Base-by-base conservation (phyloP, 2,888 invertebrate species). In the Muscina levida region DNA sequence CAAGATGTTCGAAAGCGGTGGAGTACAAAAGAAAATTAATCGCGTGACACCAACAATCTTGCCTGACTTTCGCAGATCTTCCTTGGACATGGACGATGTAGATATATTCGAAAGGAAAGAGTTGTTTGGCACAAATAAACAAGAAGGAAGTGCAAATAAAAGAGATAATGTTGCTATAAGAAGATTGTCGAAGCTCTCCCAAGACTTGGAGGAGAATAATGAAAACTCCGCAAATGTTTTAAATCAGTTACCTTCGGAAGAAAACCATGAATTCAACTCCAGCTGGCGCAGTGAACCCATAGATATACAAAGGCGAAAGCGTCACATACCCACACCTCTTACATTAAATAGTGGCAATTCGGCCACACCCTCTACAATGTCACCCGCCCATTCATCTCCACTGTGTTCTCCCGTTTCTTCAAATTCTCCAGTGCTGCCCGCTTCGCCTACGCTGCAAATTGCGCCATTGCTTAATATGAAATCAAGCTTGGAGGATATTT, bases 401-500 rank as follows among this genome's bases (percentile, higher is more conserved):
- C 13, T 72, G 31, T 83, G 82, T 0, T 78, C 84, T 0, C 85
- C 87, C 10, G 44, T 68, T 22, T 77, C 87, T 2, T 85, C 85
- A 65, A 86, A 85, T 22, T 87, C 87, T 0, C 86, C 87, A 1
- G 83, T 83, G 39, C 48, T 82, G 0, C 74, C 81, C 0, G 51
- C 74, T 8, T 87, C 88, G 0, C 87, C 88, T 0, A 82, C 86
- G 19, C 72, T 84, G 6, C 84, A 86, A 3, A 84, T 87, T 39
- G 85, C 87, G 4, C 85, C 85, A 1, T 84, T 86, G 1, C 76
- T 88, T n/a, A 86, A 85, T 75, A 85, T 89, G 44, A 85, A 86
- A 44, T 85, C 89, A 66, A 89, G 89, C 85, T 85, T 88, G 76
- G 89, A 89, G 85, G 89, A 89, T 66, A 87, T 89, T 22, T 89